Base-by-base conservation (phyloP, 1,140 invertebrate genomes). In the Plodia interpunctella region DNA sequence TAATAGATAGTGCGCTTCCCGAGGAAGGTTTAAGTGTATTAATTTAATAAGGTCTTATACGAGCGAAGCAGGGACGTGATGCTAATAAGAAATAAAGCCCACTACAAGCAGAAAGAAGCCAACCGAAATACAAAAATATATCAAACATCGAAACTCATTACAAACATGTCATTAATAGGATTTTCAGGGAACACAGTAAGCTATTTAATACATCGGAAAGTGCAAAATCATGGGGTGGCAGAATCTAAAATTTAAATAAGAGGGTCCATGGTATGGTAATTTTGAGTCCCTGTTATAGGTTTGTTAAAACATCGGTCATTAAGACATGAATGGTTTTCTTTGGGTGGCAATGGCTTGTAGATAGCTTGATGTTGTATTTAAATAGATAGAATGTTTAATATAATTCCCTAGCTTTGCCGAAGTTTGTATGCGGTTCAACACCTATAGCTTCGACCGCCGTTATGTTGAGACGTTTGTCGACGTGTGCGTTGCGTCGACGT, bases 221-320 rank as follows among this genome's bases (percentile, higher is more conserved):
- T 50, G 21, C 15, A 6, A 63, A 66, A 66, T 70, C 57, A 63
- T 35, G 20, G 59, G 58, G 49, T 44, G 59, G 19, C 35, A 62
- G n/a, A 54, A 63, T 70, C 58, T 70, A 61, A 63, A 70, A 70
- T 70, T 70, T 63, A 70, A 70, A 70, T 66, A 55, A 32, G 20
- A 30, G 56, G 20, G 30, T 10, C 19, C 18, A 49, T 25, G 56
- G 17, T 10, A 57, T 19, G 56, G 49, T 57, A 51, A 57, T 57
- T 57, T 49, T 19, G 32, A 30, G 21, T n/a, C 38, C 44, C 38
- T 57, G 21, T 30, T 15, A n/a, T n/a, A 32, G 55, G 55, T 15
- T 50, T 57, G 38, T 50, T 25, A 57, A 57, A 57, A 44, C 56
- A 30, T 57, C 32, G 56, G 56, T 51, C 56, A 50, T 53, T 53